Base-by-base conservation (phyloP, 2,113 vertebrate species). In the Pycnonotus jocosus region DNA sequence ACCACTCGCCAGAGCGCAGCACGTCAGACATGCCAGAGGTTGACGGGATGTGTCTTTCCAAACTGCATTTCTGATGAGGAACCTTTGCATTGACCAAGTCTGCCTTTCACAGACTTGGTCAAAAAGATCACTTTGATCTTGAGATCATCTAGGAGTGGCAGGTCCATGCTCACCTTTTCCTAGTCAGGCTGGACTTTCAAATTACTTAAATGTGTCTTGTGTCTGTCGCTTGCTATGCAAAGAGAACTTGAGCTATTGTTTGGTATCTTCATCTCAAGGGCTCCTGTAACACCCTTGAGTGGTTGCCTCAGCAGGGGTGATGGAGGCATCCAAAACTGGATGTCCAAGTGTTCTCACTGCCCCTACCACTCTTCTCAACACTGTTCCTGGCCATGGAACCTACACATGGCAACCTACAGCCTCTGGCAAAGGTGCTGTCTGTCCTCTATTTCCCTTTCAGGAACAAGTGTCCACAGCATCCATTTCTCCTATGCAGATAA, bases 1-100 rank as follows among this genome's bases (percentile, higher is more conserved):
- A 66, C 33, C 76, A 9, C 54, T 80, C 0, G 0, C 53, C 18
- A 31, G 62, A 86, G 71, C 0, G 0, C 37, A 76, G 40, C 1
- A 0, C 0, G 0, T 77, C 83, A 91, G 62, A 35, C 21, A 8
- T 3, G 2, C 60, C 25, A 42, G 37, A 69, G 7, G 9, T 28
- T 31, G n/a, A 25, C 9, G n/a, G 58, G 58, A 50, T 62, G 83
- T 81, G 7, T 64, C 72, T 66, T 80, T 88, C 45, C 54, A 62
- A 62, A 45, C 33, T 0, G 0, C 30, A 38, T 83, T 81, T 90
- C 31, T 80, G 53, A 57, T 20, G 25, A 80, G 25, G 23, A 88
- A 16, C 5, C 15, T 83, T 77, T 77, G 54, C 42, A 37, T 9
- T 53, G 60, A 65, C 31, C 15, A 18, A 50, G 50, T 37, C 58